phyloP scores from a whole-genome alignment of 2,113 vertebrate species.

The Stigmatopora argus region DNA sequence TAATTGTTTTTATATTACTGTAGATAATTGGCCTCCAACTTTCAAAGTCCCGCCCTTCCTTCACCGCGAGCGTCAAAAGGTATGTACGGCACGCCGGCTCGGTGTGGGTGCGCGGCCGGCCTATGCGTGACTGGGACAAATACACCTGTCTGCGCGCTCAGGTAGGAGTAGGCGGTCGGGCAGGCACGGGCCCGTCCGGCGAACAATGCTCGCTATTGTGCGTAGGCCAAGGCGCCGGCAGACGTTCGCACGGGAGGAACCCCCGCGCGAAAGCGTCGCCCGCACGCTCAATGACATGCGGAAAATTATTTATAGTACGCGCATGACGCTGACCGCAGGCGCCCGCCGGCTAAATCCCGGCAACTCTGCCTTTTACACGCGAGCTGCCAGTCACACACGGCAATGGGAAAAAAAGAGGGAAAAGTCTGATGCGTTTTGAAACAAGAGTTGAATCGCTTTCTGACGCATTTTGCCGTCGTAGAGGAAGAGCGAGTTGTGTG shows the following conservation, averaged over 20 bases:
- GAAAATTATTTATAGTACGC: conserved; percentile 65
- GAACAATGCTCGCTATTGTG: conserved; percentile 83
- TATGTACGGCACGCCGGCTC: not conserved
- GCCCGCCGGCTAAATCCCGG: conserved; percentile 61
- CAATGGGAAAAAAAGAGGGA: conserved; percentile 29
- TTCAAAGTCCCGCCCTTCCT: not conserved
- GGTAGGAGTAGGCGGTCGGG: conserved; percentile 63
- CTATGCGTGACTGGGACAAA: conserved; percentile 75
- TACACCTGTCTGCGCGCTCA: conserved; percentile 82
- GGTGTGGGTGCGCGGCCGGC: conserved; percentile 58
- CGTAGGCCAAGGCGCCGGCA: conserved; percentile 59
- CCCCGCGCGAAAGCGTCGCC: conserved; percentile 40
- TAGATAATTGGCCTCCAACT: not conserved
- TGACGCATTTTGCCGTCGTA: not conserved
- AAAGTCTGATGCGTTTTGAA: not conserved
- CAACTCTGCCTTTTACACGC: conserved; percentile 70
- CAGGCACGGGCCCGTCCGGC: conserved; percentile 78
- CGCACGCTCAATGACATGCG: conserved; percentile 46
- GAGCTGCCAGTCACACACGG: conserved; percentile 66
- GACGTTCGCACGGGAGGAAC: conserved; percentile 65
- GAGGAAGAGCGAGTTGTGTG: no score
- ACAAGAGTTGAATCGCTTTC: conserved; percentile 7
- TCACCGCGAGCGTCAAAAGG: not conserved
- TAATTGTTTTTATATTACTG: not conserved
- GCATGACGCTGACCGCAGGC: conserved; percentile 62